These are phyloP conservation scores for Drosophila aff. DNA, from an alignment of 1,140 invertebrate species.

Conservation along the genomic window DNA sequence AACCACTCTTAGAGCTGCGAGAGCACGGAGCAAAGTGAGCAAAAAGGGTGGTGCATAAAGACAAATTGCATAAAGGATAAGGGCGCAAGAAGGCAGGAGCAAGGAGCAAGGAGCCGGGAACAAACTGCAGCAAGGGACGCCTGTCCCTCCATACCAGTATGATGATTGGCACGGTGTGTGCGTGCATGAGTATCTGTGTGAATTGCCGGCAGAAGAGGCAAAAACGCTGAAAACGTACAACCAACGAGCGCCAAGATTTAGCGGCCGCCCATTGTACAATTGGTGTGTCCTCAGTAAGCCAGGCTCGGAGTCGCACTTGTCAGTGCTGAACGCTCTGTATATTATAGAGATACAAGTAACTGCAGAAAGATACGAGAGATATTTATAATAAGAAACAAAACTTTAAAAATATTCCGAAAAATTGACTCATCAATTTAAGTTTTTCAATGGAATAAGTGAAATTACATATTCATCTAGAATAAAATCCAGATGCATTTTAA, in stretches of 20 bases:
- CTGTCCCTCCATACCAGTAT: slow-evolving; percentile 36
- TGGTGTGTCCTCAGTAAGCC: slow-evolving; percentile 37
- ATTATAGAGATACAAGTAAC: neutral
- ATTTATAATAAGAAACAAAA: neutral
- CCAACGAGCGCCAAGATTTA: slow-evolving; percentile 51
- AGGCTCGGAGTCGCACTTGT: slow-evolving; percentile 6
- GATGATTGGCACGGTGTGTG: slow-evolving; percentile 42
- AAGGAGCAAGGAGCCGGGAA: slow-evolving; percentile 4
- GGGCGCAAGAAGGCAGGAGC: slow-evolving; percentile 24
- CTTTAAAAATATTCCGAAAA: too few species aligned
- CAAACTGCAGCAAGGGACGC: slow-evolving; percentile 41
- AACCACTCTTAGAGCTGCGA: slow-evolving; percentile 47
- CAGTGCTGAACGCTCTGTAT: slow-evolving; percentile 7
- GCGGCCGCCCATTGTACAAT: slow-evolving; percentile 42
- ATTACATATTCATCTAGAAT: too few species aligned
- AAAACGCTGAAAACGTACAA: slow-evolving; percentile 58
- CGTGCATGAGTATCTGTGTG: slow-evolving; percentile 28
- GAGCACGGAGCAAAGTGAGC: slow-evolving; percentile 38
- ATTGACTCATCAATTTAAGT: too few species aligned
- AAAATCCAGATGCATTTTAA: too few species aligned
- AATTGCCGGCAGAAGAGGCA: slow-evolving; percentile 13
- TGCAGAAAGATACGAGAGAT: too few species aligned
- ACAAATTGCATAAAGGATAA: slow-evolving; percentile 74
- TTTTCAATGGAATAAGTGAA: too few species aligned
- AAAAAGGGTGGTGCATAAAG: slow-evolving; percentile 50